Evolutionary conservation across 2,113 vertebrate genomes (phyloP).

Genomic region (Nematolebias whitei): DNA sequence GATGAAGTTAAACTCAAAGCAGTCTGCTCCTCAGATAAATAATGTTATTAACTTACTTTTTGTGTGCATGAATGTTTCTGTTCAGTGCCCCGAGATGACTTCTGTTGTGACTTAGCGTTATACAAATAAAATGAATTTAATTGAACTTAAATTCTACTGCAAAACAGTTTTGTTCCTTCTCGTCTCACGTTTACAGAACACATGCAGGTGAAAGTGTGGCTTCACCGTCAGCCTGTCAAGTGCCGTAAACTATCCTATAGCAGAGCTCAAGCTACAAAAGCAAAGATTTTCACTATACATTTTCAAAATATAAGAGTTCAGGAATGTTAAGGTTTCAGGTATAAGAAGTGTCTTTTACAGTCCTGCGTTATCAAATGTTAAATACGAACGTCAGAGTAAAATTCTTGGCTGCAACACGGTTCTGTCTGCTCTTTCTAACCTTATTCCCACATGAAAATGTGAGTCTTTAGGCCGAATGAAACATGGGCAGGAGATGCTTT

Average conservation of each 20-base stretch:
- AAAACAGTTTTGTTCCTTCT: no score
- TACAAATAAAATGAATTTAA: no score
- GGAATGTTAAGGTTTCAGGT: background rate
- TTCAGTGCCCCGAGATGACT: no score
- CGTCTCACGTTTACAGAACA: background rate
- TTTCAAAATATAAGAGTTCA: no score
- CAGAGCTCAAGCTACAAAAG: background rate
- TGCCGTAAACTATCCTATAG: background rate
- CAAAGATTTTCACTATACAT: background rate
- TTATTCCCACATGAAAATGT: conserved; percentile 38
- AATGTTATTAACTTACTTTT: no score
- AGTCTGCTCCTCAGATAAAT: no score
- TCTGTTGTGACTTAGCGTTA: no score
- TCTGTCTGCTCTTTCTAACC: conserved; percentile 41
- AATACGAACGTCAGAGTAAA: background rate
- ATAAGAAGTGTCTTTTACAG: background rate
- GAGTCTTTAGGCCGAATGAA: conserved; percentile 38
- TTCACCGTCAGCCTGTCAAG: background rate
- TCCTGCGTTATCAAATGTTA: background rate
- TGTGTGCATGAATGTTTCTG: no score
- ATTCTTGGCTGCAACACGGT: background rate
- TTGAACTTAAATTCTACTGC: conserved; percentile 22
- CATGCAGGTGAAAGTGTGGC: background rate
- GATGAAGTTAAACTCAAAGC: no score
- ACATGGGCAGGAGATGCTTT: conserved; percentile 28